Evolutionary conservation across 2,113 vertebrate species (phyloP), one percentile per base, ranked within the genome.

Genomic region (Austrofundulus limnaeus): DNA sequence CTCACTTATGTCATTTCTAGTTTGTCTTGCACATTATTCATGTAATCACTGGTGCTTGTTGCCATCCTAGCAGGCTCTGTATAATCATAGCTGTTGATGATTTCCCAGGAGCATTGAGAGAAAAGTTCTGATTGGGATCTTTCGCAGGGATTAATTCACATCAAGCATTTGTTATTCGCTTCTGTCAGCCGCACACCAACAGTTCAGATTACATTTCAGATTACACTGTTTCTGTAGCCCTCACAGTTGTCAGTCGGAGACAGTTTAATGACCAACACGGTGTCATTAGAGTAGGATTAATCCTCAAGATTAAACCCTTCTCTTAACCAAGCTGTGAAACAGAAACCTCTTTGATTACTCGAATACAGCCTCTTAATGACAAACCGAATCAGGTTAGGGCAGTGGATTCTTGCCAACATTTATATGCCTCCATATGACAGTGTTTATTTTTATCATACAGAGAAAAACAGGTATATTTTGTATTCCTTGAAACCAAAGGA

Each of bases 61-160:
- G 66, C 57, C 34, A 72, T 47, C 34, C 61, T 46, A 67, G 54
- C 67, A 42, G 61, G 70, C 65, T 42, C 56, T 63, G 43, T 11
- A 59, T 50, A 47, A 51, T 47, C 21, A 39, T 9, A 24, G 25
- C 38, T 28, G 23, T 64, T 2, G 47, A 46, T 37, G 8, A 5
- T 13, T 25, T 10, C 45, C 45, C 45, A 20, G 19, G 3, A 21
- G 19, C 20, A 19, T 12, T 12, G n/a, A 2, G 11, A 42, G 7
- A 42, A 15, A 16, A 15, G 12, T 42, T 16, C 3, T 20, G n/a
- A 3, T 20, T 20, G 17, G n/a, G 4, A 10, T 10, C 31, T 8
- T 34, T 34, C n/a, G 31, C 31, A 34, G 31, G 31, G 31, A 9
- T 34, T 34, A 34, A 34, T 34, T 34, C 9, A 34, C 31, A 8